These are phyloP conservation scores for Frankliniella fusca DNA, from an alignment of 2,888 invertebrate species.

Conservation along the genomic window DNA sequence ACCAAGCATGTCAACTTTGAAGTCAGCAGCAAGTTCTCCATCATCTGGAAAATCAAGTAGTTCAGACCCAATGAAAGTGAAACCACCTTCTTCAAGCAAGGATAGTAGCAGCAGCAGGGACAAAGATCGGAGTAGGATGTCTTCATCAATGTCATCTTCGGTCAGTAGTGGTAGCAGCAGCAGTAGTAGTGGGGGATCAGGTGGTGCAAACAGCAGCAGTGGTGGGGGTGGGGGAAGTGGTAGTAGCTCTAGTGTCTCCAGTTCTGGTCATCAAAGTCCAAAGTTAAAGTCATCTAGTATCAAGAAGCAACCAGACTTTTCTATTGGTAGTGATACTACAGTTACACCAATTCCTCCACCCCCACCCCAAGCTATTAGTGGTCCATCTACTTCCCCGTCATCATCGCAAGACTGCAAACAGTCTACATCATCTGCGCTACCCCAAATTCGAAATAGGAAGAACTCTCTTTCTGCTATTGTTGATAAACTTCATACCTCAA, in stretches of 20 bases:
- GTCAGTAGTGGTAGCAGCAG: slow-evolving; percentile 19
- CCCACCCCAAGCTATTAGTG: slow-evolving; percentile 35
- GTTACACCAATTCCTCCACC: slow-evolving; percentile 36
- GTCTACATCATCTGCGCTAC: slow-evolving; percentile 31
- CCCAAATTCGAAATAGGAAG: slow-evolving; percentile 55
- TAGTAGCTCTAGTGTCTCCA: slow-evolving; percentile 38
- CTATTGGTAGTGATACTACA: slow-evolving; percentile 43
- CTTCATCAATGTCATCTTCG: slow-evolving; percentile 36
- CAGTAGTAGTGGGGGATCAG: not conserved
- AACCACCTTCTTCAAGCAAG: slow-evolving; percentile 47
- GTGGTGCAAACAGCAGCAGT: slow-evolving; percentile 13
- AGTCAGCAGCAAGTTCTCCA: slow-evolving; percentile 71
- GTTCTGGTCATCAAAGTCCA: slow-evolving; percentile 60
- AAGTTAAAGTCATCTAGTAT: slow-evolving; percentile 62
- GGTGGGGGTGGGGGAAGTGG: slow-evolving; percentile 34
- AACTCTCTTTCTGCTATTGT: slow-evolving; percentile 79
- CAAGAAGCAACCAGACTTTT: slow-evolving; percentile 65
- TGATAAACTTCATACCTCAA: slow-evolving; percentile 62
- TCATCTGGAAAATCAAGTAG: slow-evolving; percentile 49
- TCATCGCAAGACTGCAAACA: slow-evolving; percentile 31
- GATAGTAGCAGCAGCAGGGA: slow-evolving; percentile 51
- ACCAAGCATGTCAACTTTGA: slow-evolving; percentile 82
- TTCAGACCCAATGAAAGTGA: slow-evolving; percentile 50
- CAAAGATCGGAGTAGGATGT: slow-evolving; percentile 54
- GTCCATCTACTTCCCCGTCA: slow-evolving; percentile 37